Evolutionary conservation across 2,113 vertebrate species (phyloP).

Genomic region (Trichomycterus rosablanca): DNA sequence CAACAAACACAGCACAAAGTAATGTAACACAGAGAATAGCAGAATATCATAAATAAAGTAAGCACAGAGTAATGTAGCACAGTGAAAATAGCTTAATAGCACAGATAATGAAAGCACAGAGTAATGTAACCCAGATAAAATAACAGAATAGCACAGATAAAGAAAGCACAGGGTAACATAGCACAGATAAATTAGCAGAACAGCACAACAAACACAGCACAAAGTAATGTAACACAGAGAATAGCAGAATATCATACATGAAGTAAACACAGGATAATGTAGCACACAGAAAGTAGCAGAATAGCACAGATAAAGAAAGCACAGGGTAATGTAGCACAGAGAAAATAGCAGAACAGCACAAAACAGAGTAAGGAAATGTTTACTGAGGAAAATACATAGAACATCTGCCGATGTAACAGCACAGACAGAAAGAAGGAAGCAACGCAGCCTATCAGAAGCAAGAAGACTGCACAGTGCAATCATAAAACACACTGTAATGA

Average conservation of each 20-base stretch:
- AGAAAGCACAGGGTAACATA: neutral
- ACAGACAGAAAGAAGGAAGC: neutral
- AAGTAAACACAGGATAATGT: neutral
- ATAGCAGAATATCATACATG: too few species aligned
- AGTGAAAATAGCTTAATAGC: too few species aligned
- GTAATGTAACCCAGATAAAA: neutral
- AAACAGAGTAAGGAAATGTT: neutral
- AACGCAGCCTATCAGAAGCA: neutral
- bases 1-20: neutral
- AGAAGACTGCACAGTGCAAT: neutral
- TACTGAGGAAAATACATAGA: too few species aligned
- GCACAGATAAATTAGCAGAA: neutral
- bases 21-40: neutral
- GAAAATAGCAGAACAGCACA: neutral
- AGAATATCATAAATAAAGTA: too few species aligned
- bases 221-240: neutral
- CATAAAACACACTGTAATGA: too few species aligned
- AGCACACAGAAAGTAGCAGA: neutral
- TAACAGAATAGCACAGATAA: neutral
- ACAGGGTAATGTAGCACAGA: neutral
- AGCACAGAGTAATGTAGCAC: neutral
- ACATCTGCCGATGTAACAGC: too few species aligned
- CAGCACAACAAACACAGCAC: neutral
- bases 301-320: neutral
- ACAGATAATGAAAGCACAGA: neutral